Conservation (phyloP, 2,113 vertebrate genomes). For the Aspiorhynchus laticeps region DNA sequence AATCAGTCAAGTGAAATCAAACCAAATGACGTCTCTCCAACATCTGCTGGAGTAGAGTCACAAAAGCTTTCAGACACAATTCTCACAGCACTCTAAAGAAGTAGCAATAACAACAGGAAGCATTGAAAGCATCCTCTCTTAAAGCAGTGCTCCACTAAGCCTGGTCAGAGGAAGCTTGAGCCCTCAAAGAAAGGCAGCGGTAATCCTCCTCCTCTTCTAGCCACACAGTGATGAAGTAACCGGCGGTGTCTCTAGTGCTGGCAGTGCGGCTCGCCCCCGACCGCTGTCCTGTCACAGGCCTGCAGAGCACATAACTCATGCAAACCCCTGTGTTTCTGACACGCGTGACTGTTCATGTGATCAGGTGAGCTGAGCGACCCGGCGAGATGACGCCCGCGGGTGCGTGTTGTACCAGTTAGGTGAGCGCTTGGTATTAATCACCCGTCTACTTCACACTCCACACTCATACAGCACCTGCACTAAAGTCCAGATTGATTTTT, state of each 20-base stretch:
- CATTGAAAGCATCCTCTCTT: not conserved
- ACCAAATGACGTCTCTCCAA: not conserved
- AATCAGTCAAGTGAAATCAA: slow-evolving; percentile 1
- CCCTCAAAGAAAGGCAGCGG: slow-evolving; percentile 15
- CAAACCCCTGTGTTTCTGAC: slow-evolving; percentile 54
- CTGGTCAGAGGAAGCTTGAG: slow-evolving; percentile 2
- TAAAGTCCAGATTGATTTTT: slow-evolving; percentile 81
- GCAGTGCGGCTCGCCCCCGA: slow-evolving; percentile 6
- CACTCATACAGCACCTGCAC: slow-evolving; percentile 75
- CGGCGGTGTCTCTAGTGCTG: not conserved
- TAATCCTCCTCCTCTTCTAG: not conserved
- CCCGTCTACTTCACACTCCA: slow-evolving; percentile 68
- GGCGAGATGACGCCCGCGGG: slow-evolving; percentile 72
- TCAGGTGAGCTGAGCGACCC: slow-evolving; percentile 54
- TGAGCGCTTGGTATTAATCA: slow-evolving; percentile 82
- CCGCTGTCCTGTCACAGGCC: slow-evolving; percentile 48
- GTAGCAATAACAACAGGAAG: not conserved
- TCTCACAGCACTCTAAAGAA: not conserved
- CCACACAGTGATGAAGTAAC: not conserved
- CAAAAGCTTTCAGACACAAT: not conserved
- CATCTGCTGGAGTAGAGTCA: not conserved
- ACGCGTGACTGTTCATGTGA: slow-evolving; percentile 54
- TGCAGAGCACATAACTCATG: slow-evolving; percentile 56
- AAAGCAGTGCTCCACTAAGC: slow-evolving; percentile 13
- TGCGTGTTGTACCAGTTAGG: slow-evolving; percentile 83